These are phyloP conservation scores for Colletes collaris DNA, from an alignment of 2,888 invertebrate species.

Conservation along the genomic window DNA sequence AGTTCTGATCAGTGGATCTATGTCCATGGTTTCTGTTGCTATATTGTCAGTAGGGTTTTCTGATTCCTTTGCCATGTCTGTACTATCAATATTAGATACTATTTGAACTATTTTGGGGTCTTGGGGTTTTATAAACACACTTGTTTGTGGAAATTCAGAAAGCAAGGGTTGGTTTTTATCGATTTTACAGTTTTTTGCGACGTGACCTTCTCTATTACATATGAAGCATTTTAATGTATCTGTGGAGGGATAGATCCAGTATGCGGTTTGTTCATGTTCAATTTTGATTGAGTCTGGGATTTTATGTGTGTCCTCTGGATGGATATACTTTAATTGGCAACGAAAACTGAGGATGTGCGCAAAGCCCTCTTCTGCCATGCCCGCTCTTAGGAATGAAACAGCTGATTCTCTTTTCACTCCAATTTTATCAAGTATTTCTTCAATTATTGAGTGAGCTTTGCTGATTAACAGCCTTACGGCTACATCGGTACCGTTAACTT, in stretches of 20 bases:
- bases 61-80: no score
- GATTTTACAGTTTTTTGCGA: no score
- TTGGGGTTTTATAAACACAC: no score
- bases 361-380: constrained; percentile 1
- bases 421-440: constrained; percentile 39
- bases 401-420: constrained; percentile 56
- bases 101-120: no score
- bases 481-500: not conserved
- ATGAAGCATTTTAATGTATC: no score
- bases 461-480: constrained; percentile 55
- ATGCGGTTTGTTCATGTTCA: not conserved
- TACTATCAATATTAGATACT: no score
- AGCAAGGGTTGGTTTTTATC: no score
- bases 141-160: no score
- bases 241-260: constrained; percentile 4
- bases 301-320: not conserved
- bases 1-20: no score
- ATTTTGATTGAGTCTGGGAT: not conserved
- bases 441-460: constrained; percentile 11
- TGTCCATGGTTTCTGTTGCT: no score
- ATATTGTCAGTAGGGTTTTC: no score
- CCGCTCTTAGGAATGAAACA: constrained; percentile 58
- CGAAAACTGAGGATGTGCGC: not conserved
- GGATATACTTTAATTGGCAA: not conserved
- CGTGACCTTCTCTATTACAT: no score